Conservation (phyloP, 2,797 vertebrate genomes). For the Hirundo rustica region DNA sequence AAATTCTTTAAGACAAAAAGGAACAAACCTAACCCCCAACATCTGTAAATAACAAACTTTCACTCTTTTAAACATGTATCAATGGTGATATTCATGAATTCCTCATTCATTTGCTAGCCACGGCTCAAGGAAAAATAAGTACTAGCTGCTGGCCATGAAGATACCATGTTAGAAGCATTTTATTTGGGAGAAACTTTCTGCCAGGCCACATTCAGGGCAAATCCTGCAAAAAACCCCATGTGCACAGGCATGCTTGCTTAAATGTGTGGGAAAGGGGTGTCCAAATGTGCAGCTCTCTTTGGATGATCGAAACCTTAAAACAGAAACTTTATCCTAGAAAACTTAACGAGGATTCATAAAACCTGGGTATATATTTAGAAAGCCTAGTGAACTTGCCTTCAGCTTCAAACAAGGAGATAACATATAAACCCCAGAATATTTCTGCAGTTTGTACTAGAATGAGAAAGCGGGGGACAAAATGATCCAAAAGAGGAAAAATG, state of each 20-base stretch:
- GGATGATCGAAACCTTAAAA: background rate
- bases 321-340: slow-evolving; percentile 20
- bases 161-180: background rate
- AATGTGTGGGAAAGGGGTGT: background rate
- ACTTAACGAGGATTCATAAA: slow-evolving; percentile 20
- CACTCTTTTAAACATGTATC: background rate
- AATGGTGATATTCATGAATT: background rate
- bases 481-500: background rate
- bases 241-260: background rate
- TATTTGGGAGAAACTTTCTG: background rate
- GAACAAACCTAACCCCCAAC: no score
- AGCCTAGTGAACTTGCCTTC: background rate
- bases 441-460: background rate
- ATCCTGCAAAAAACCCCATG: accelerated
- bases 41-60: background rate
- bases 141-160: background rate
- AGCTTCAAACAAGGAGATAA: background rate
- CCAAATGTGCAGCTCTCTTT: background rate
- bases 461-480: background rate
- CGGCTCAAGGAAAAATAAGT: background rate
- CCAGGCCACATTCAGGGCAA: background rate
- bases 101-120: background rate
- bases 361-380: slow-evolving; percentile 31
- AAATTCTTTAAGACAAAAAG: no score
- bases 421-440: background rate